Conservation (phyloP, 2,797 vertebrate genomes). For the Galagoides demidoff region DNA sequence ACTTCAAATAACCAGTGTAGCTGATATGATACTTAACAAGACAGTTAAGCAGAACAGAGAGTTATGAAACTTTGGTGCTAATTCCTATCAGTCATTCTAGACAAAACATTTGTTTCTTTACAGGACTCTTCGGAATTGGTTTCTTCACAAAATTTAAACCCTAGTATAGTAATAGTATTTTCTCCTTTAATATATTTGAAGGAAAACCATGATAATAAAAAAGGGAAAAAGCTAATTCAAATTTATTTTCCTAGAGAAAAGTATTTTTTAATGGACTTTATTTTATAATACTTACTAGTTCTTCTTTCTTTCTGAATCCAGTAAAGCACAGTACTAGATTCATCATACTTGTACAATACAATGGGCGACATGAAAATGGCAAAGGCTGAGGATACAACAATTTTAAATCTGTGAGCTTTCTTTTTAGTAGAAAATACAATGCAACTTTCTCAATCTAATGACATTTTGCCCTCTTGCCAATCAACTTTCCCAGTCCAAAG, state of each 20-base stretch:
- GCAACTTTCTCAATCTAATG: conserved; percentile 37
- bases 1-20: conserved; percentile 21
- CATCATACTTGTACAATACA: conserved; percentile 96
- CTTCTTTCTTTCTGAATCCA: conserved; percentile 97
- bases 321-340: conserved; percentile 97
- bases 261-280: neutral
- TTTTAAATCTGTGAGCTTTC: conserved; percentile 56
- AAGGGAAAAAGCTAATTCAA: neutral
- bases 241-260: neutral
- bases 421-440: conserved; percentile 30
- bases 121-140: conserved; percentile 20
- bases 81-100: neutral
- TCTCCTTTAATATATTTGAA: conserved; percentile 46
- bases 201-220: conserved; percentile 37
- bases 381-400: conserved; percentile 89
- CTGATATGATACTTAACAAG: neutral
- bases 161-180: neutral
- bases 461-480: conserved; percentile 15
- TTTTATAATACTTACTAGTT: conserved; percentile 92
- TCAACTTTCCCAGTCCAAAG: conserved; percentile 24
- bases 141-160: conserved; percentile 57
- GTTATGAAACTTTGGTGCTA: neutral
- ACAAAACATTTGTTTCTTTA: conserved; percentile 43
- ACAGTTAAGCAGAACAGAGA: neutral
- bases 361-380: conserved; percentile 94